Base-by-base conservation (phyloP, 2,888 invertebrate species). In the Tetanocera ferruginea region DNA sequence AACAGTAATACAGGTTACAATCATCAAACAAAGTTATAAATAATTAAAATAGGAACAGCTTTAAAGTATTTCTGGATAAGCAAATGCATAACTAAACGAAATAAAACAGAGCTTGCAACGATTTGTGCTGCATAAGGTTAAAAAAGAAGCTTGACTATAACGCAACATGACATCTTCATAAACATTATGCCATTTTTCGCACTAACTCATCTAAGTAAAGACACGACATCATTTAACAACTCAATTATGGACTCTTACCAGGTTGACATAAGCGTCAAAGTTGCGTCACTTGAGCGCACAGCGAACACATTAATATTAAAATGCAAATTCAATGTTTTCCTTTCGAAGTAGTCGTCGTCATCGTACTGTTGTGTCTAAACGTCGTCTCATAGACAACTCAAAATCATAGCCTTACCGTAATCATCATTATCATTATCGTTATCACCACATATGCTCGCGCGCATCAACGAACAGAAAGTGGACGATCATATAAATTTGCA, bases 401-500 rank as follows among this genome's bases (percentile, higher is more conserved):
- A 71, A 69, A 73, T 64, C 62, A 74, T 51, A 34, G 64, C 71
- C 70, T 64, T 70, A 43, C 43, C 43, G 11, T 43, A 43, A 76
- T 71, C 79, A 79, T 79, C 77, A 79, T 79, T 76, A 77, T 71
- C 79, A 77, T 79, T 79, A 79, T 79, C 73, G 79, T 78, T 79
- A 79, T 79, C 79, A 78, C 34, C 78, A 70, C 73, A 76, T 78
- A 77, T 79, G 79, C 79, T 76, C 76, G 79, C 19, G 71, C 74
- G 72, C 75, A 70, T 71, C 62, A 74, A 71, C 64, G 52, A 34
- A 43, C 51, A 31, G 52, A 37, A 64, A 34, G 64, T 8, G 28
- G 69, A 52, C 23, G 51, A 73, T 34, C 72, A 52, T 28, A 75
- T 75, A 75, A 66, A 75, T 75, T 75, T 75, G 74, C 74, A 75